Conservation (phyloP, 30 jellyfish, hydroid and myxozoan genomes). For the Rhopilema esculentum region DNA sequence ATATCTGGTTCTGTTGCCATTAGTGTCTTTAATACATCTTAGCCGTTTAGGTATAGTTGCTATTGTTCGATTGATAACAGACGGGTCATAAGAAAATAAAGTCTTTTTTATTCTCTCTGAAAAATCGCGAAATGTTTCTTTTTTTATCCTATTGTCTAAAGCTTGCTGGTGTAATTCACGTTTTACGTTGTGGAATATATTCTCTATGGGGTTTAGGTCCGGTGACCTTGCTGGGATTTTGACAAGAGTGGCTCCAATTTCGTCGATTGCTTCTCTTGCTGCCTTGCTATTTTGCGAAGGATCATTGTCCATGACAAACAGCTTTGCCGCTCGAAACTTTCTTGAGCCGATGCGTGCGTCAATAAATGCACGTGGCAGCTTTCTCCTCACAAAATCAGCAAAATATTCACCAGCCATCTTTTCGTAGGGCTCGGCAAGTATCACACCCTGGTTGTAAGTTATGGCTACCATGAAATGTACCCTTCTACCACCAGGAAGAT, state of each 20-base stretch:
- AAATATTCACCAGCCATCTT: neutral
- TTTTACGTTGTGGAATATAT: slow-evolving; percentile 6
- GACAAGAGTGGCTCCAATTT: slow-evolving; percentile 21
- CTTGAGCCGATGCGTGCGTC: neutral
- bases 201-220: slow-evolving; percentile 25
- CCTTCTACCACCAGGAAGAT: slow-evolving; percentile 1
- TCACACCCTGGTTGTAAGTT: neutral
- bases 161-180: neutral
- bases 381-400: neutral
- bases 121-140: slow-evolving; percentile 10
- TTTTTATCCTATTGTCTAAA: neutral
- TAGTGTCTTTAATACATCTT: neutral
- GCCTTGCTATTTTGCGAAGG: slow-evolving; percentile 4
- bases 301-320: slow-evolving; percentile 27
- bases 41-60: slow-evolving; percentile 12
- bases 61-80: slow-evolving; percentile 14
- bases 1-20: slow-evolving; percentile 10
- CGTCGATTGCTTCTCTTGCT: slow-evolving; percentile 18
- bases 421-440: neutral
- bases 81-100: neutral
- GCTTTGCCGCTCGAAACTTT: too few relatives aligned
- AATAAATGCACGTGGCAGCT: neutral
- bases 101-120: neutral
- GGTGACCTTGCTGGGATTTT: slow-evolving; percentile 29
- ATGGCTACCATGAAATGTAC: slow-evolving; percentile 1